Conservation (phyloP, 2,113 vertebrate species). For the Ornithorhynchus anatinus region DNA sequence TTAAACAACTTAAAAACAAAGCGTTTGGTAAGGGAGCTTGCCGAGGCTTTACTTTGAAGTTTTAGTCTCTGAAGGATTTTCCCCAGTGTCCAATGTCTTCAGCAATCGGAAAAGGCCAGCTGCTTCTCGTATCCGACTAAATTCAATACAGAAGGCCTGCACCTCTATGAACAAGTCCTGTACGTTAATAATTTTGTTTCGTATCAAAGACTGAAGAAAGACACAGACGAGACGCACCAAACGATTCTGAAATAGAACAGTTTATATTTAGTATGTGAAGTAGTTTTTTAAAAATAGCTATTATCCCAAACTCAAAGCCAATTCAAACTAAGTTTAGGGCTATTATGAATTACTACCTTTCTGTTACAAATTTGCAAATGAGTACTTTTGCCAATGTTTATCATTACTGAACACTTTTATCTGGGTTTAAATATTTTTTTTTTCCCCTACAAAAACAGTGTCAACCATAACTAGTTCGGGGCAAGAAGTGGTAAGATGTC, state of each 20-base stretch:
- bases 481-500: too few relatives aligned
- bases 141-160: conserved; percentile 98
- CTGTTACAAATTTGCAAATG: too few relatives aligned
- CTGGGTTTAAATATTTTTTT: too few relatives aligned
- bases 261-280: not conserved
- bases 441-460: too few relatives aligned
- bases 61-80: conserved; percentile 86
- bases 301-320: too few relatives aligned
- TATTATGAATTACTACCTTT: too few relatives aligned
- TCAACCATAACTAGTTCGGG: too few relatives aligned
- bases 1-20: conserved; percentile 21
- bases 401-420: too few relatives aligned
- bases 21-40: not conserved
- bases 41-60: conserved; percentile 75
- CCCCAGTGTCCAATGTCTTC: conserved; percentile 95
- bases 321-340: too few relatives aligned
- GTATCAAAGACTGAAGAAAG: conserved; percentile 96
- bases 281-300: not conserved
- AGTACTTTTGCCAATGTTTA: too few relatives aligned
- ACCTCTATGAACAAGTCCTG: conserved; percentile 99
- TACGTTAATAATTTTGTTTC: conserved; percentile 99
- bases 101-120: conserved; percentile 94
- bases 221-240: conserved; percentile 97
- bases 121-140: conserved; percentile 96
- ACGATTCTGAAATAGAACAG: conserved; percentile 82